Evolutionary conservation across 2,888 invertebrate genomes (phyloP), one percentile per base, ranked within the genome.

Genomic region (Temnothorax rugatulus): DNA sequence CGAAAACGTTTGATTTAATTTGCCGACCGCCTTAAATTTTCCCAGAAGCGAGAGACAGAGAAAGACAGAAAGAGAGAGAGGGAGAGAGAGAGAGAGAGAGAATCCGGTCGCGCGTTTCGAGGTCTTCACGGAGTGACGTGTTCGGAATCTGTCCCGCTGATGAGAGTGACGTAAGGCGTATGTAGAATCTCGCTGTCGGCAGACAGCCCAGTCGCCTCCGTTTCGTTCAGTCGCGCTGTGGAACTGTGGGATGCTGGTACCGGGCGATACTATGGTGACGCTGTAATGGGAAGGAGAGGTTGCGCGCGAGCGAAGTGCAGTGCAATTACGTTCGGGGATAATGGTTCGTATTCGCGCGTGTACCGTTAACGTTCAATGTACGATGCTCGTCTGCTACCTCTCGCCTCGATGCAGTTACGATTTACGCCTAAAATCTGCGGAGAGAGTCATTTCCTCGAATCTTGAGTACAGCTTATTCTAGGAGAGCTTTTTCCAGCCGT

Each of bases 301-400:
- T 71, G 71, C 71, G 21, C 57, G 21, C 57, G 71, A 71, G 73
- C 38, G 34, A 59, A 81, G 79, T 81, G 59, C 59, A 61, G 79
- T 50, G 73, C 59, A 73, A 81, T 81, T 71, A 73, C 79, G 25
- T 50, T 13, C 59, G 25, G 25, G 34, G 59, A 71, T 81, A 81
- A 81, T 81, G 79, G 79, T 81, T 81, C 59, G 79, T 71, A 71
- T 79, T 79, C 47, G 44, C 34, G 21, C 71, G 18, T 13, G 8
- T 18, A 69, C 29, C 66, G 54, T 44, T 11, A 59, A 25, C 9
- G 38, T 73, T 61, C 59, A n/a, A 50, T 47, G 64, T n/a, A 57
- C 15, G 34, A 44, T 41, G n/a, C 68, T 34, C 76, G 41, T 4
- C n/a, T n/a, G 76, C n/a, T 21, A 8, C 8, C 52, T 34, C 61